These are phyloP conservation scores for Uloborus plumipes DNA, from an alignment of 2,888 invertebrate species.

Conservation along the genomic window DNA sequence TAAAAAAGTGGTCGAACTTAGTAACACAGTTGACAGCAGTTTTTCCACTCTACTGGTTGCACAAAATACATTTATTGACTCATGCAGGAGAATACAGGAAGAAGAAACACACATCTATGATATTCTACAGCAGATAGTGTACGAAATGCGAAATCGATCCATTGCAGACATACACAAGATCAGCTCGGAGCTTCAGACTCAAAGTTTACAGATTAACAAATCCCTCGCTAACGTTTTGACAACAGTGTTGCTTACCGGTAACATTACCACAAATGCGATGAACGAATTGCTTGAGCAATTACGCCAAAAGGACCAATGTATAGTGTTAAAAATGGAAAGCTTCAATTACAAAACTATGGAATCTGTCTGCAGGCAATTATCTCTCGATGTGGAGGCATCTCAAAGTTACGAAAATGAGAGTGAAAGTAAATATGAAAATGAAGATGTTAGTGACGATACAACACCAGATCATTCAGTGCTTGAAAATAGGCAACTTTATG, in stretches of 20 bases:
- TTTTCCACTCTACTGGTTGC: slow-evolving; percentile 74
- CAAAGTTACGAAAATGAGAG: background rate
- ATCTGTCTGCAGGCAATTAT: slow-evolving; percentile 31
- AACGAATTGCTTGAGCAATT: slow-evolving; percentile 16
- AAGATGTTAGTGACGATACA: background rate
- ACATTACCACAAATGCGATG: slow-evolving; percentile 35
- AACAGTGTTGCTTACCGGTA: slow-evolving; percentile 30
- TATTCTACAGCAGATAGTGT: slow-evolving; percentile 77
- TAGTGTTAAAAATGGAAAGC: slow-evolving; percentile 24
- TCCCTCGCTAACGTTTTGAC: slow-evolving; percentile 40
- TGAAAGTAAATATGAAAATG: background rate
- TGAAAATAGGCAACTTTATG: background rate
- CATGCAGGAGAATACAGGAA: slow-evolving; percentile 78
- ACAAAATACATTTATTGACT: slow-evolving; percentile 78
- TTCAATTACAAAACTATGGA: slow-evolving; percentile 26
- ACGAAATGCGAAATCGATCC: slow-evolving; percentile 78
- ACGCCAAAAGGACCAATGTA: slow-evolving; percentile 19
- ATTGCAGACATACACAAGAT: slow-evolving; percentile 40
- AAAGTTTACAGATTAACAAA: slow-evolving; percentile 30
- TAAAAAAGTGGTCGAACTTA: slow-evolving; percentile 64
- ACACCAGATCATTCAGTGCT: background rate
- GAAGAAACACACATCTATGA: slow-evolving; percentile 78
- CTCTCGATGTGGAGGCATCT: slow-evolving; percentile 4
- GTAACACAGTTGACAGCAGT: slow-evolving; percentile 65
- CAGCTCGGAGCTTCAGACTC: slow-evolving; percentile 36